phyloP scores from a whole-genome alignment of 2,797 vertebrate genomes.

The Rachycentron canadum region DNA sequence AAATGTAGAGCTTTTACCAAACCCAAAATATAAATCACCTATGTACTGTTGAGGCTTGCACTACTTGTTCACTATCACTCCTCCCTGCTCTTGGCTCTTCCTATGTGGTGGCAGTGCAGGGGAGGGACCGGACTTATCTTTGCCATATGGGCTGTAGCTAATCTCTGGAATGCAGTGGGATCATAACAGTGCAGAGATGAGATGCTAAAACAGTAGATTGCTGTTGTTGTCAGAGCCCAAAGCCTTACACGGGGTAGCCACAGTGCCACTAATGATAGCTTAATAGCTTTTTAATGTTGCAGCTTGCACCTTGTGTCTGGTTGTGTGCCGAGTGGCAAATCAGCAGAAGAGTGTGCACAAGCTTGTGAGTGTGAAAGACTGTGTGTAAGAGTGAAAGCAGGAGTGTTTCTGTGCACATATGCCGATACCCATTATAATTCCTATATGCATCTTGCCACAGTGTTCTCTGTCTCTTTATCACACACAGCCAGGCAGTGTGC shows the following conservation, averaged over 20 bases:
- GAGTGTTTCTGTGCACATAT: slow-evolving; percentile 35
- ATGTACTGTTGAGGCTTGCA: slow-evolving; percentile 14
- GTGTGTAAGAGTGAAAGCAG: slow-evolving; percentile 24
- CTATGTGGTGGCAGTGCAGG: slow-evolving; percentile 30
- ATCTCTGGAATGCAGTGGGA: slow-evolving; percentile 69
- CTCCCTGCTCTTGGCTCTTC: slow-evolving; percentile 26
- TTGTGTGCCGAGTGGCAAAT: slow-evolving; percentile 58
- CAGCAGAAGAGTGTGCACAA: slow-evolving; percentile 49
- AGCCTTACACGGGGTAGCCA: slow-evolving; percentile 64
- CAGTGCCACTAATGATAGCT: slow-evolving; percentile 71
- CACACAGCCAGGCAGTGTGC: slow-evolving; percentile 53
- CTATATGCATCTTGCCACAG: slow-evolving; percentile 36
- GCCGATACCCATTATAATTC: slow-evolving; percentile 48
- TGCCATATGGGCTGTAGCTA: slow-evolving; percentile 56
- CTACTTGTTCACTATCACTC: slow-evolving; percentile 38
- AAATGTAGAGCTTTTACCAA: slow-evolving; percentile 22
- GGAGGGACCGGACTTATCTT: slow-evolving; percentile 54
- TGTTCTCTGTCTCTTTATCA: slow-evolving; percentile 68
- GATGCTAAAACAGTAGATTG: slow-evolving; percentile 56
- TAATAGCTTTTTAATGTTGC: slow-evolving; percentile 80
- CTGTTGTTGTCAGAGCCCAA: slow-evolving; percentile 54
- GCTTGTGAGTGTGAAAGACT: slow-evolving; percentile 30
- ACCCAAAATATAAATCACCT: slow-evolving; percentile 63
- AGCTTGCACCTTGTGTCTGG: slow-evolving; percentile 62
- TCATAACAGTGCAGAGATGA: slow-evolving; percentile 64